Percentiles rank a stretch among this genome's conserved stretches.
Conservation (phyloP, 2,797 vertebrate genomes). For the Arnoldichthys spilopterus region DNA sequence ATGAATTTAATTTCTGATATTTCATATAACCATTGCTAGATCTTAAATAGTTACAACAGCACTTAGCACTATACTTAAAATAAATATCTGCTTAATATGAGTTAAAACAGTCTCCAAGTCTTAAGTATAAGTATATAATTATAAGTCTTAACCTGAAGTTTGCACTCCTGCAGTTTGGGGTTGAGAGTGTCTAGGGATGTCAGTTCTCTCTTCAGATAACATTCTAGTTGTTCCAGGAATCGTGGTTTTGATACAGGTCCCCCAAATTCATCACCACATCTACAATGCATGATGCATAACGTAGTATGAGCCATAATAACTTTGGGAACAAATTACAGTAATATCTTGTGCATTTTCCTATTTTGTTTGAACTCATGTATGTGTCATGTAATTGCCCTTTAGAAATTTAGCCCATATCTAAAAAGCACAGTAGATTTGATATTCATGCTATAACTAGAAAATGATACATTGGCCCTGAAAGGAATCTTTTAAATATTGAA, state of each 20-base stretch:
- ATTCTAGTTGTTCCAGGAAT: conserved; percentile 77
- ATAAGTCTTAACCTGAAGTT: conserved; percentile 88
- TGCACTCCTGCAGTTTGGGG: conserved; percentile 75
- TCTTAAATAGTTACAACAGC: neutral
- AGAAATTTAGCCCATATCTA: too few relatives aligned
- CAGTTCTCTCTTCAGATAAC: conserved; percentile 77
- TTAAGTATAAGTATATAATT: too few relatives aligned
- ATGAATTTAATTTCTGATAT: neutral
- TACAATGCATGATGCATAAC: conserved; percentile 45
- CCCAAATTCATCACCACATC: conserved; percentile 58
- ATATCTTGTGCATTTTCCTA: neutral
- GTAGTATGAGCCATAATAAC: neutral
- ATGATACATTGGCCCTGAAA: too few relatives aligned
- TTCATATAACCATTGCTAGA: neutral
- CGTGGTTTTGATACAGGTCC: conserved; percentile 73
- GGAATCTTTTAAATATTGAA: too few relatives aligned
- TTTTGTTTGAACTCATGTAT: neutral
- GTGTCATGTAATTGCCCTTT: neutral
- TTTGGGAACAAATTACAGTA: neutral
- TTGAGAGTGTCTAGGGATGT: conserved; percentile 67
- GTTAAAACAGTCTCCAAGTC: neutral
- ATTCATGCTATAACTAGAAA: too few relatives aligned
- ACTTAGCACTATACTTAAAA: neutral
- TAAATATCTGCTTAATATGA: neutral
- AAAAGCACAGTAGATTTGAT: too few relatives aligned